Evolutionary conservation across 2,113 vertebrate species (phyloP), one percentile per base, ranked within the genome.

Genomic region (Chascanopsetta lugubris): DNA sequence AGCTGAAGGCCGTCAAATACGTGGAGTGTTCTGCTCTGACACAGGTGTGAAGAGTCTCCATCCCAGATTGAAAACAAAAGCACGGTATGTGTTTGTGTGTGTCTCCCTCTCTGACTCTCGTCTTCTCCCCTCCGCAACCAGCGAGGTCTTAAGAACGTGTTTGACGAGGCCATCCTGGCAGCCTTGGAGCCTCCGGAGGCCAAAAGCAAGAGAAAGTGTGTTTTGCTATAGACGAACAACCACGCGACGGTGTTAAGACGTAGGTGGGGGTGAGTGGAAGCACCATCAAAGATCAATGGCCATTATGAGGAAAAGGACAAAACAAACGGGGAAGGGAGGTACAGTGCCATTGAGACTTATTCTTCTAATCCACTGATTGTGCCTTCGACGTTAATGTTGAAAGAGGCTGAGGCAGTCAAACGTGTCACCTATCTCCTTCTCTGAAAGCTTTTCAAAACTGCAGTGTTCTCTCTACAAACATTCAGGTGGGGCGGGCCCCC

Each of bases 1-100:
- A 98, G 75, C 94, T 99, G 79, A 93, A 94, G 87, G 97, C 97
- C 7, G 97, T 99, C 69, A 99, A 99, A 88, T 99, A 98, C 0
- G 97, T 99, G 90, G 96, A 98, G 80, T 99, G 97, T 88, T 98
- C 96, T 72, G 97, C 97, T 5, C 95, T 98, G 27, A 98, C 97
- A 55, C 97, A 98, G 95, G 97, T 99, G 88, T 83, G 87, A 5
- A 12, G 11, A n/a, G n/a, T n/a, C n/a, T n/a, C n/a, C n/a, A n/a
- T n/a, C n/a, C n/a, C 32, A 20, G 3, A 22, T 54, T 2, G 62
- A 40, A 40, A n/a, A 6, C 8, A 6, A 42, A 62, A 32, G n/a
- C n/a, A 53, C 42, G 8, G 9, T 21, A 24, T 20, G 40, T 24
- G n/a, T 10, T 32, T 11, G 13, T 40, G 2, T 8, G 1, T 3